Percentiles rank a stretch among this genome's conserved stretches.
Conservation (phyloP, 2,888 invertebrate species). For the Hesperia comma region DNA sequence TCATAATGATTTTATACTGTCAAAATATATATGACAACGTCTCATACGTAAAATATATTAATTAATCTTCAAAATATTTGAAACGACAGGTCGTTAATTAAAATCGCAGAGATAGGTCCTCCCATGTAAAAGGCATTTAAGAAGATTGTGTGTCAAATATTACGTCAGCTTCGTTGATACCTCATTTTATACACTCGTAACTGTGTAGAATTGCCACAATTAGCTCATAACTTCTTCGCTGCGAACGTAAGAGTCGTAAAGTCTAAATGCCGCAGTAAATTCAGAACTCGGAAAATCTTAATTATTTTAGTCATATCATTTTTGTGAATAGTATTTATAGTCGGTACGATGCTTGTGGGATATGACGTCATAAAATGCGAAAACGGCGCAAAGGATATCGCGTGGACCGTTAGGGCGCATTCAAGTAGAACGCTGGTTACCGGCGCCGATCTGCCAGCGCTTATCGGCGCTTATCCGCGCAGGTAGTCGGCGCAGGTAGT, state of each 20-base stretch:
- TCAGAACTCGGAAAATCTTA: slow-evolving; percentile 11
- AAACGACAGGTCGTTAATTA: background rate
- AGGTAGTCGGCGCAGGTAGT: too few relatives aligned
- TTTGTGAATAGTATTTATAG: slow-evolving; percentile 9
- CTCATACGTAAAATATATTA: too few relatives aligned
- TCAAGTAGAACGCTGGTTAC: too few relatives aligned
- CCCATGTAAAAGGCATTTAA: background rate
- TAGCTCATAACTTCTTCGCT: slow-evolving; percentile 22
- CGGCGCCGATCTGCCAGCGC: too few relatives aligned
- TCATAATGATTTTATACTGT: too few relatives aligned
- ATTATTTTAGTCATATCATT: slow-evolving; percentile 18
- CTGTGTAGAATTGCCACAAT: slow-evolving; percentile 22
- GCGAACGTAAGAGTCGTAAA: slow-evolving; percentile 23
- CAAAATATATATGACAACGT: background rate
- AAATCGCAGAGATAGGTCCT: background rate
- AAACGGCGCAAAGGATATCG: background rate
- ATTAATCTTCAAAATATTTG: background rate
- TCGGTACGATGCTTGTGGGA: slow-evolving; percentile 4
- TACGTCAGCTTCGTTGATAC: slow-evolving; percentile 6
- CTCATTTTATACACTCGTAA: slow-evolving; percentile 25
- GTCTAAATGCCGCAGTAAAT: slow-evolving; percentile 16
- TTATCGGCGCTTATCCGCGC: too few relatives aligned
- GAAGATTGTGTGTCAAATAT: slow-evolving; percentile 4
- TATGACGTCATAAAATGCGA: background rate
- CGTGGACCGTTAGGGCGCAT: too few relatives aligned